These are phyloP conservation scores for Leptodactylus fallax DNA, from an alignment of 2,797 vertebrate species.

Conservation along the genomic window DNA sequence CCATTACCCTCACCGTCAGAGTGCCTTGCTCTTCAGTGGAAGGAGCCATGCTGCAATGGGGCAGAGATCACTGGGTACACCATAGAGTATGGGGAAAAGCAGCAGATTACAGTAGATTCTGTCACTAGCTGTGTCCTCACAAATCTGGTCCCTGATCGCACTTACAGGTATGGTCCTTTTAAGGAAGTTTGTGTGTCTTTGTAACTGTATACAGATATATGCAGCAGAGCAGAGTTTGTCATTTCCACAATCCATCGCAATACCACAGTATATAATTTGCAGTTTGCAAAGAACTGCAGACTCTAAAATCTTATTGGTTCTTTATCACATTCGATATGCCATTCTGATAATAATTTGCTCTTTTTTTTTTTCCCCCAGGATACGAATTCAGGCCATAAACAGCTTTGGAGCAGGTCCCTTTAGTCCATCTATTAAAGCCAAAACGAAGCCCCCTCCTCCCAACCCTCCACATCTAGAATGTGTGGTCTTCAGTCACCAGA, in stretches of 20 bases:
- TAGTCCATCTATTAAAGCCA: conserved; percentile 79
- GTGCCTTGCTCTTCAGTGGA: conserved; percentile 81
- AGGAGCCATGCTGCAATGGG: conserved; percentile 80
- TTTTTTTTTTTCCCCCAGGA: conserved; percentile 66
- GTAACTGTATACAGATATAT: not conserved
- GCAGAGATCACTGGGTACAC: conserved; percentile 82
- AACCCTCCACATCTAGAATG: conserved; percentile 81
- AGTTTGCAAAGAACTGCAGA: too few species aligned
- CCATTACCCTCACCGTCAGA: conserved; percentile 70
- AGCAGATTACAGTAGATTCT: conserved; percentile 73
- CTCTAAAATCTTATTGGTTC: too few species aligned
- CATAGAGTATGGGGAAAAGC: conserved; percentile 80
- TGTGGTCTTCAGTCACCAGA: conserved; percentile 80
- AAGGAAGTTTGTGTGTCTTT: too few species aligned
- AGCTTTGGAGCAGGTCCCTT: conserved; percentile 79
- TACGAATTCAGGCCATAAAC: conserved; percentile 82
- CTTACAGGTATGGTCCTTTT: conserved; percentile 75
- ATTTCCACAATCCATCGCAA: not conserved
- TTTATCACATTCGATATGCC: too few species aligned
- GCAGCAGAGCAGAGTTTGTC: not conserved
- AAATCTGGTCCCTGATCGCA: conserved; percentile 79
- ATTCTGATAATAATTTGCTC: too few species aligned
- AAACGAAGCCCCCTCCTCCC: conserved; percentile 81
- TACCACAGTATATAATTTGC: not conserved
- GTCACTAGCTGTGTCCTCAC: conserved; percentile 76